Evolutionary conservation across 2,888 invertebrate species (phyloP).

Genomic region (Drosophila meridionalis): DNA sequence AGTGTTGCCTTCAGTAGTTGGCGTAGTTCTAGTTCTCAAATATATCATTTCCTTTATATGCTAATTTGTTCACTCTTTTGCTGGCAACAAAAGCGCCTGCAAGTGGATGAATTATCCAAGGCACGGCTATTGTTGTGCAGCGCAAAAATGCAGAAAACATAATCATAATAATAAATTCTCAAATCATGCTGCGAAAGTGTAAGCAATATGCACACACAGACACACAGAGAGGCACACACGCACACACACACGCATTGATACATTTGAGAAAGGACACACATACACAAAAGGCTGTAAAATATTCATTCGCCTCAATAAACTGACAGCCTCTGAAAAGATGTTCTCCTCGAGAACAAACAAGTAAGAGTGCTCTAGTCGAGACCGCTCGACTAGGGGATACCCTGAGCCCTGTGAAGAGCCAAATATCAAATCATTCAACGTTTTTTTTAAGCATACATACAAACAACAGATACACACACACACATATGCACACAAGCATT

Average conservation of each 20-base stretch:
- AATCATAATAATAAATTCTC: constrained; percentile 47
- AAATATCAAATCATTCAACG: too few relatives aligned
- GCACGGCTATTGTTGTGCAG: constrained; percentile 52
- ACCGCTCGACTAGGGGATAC: too few relatives aligned
- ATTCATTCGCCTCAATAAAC: constrained; percentile 79
- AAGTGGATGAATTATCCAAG: constrained; percentile 43
- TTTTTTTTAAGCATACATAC: too few relatives aligned
- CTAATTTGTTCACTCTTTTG: constrained; percentile 21
- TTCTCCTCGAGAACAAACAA: constrained; percentile 33
- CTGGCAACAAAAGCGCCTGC: constrained; percentile 25
- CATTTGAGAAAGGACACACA: constrained; percentile 18
- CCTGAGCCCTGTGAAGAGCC: too few relatives aligned
- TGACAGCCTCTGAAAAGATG: constrained; percentile 66
- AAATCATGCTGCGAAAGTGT: constrained; percentile 45
- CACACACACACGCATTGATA: constrained; percentile 10
- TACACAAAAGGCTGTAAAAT: constrained; percentile 65
- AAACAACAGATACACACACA: too few relatives aligned
- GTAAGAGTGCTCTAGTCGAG: too few relatives aligned
- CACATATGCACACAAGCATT: too few relatives aligned
- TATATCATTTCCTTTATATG: constrained; percentile 15
- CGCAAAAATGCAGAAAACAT: constrained; percentile 53
- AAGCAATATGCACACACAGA: constrained; percentile 28
- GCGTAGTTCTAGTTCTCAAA: not conserved
- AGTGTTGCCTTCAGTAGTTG: not conserved
- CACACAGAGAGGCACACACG: not conserved